Conservation (phyloP, 1,140 invertebrate species). For the Pinna nobilis region DNA sequence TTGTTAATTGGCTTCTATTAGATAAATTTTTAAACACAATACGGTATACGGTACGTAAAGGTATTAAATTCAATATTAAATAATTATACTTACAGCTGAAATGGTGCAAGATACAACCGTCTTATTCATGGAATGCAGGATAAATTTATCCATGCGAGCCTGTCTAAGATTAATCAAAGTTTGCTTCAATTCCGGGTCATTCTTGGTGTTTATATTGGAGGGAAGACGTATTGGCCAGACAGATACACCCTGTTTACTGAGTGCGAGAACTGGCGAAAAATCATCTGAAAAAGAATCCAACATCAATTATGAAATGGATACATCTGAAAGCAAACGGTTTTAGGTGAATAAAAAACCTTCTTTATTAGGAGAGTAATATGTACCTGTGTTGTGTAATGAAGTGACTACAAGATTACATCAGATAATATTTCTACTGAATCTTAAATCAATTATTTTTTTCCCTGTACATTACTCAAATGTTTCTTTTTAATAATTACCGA, state of each 20-base stretch:
- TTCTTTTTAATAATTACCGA: too few species aligned
- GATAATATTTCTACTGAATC: too few species aligned
- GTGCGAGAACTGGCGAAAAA: constrained; percentile 62
- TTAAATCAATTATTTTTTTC: too few species aligned
- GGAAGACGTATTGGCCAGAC: constrained; percentile 65
- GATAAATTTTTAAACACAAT: not conserved
- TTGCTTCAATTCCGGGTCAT: constrained; percentile 51
- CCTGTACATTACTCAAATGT: too few species aligned
- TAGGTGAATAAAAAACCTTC: too few species aligned
- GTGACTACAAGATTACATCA: too few species aligned
- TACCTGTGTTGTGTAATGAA: too few species aligned
- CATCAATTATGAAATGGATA: too few species aligned
- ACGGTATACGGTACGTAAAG: not conserved
- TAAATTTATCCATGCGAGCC: constrained; percentile 59
- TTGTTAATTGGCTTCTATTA: too few species aligned
- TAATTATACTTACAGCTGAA: constrained; percentile 51
- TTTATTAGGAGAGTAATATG: too few species aligned
- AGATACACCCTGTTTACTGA: constrained; percentile 51
- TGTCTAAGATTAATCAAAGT: constrained; percentile 58
- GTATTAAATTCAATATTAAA: too few species aligned
- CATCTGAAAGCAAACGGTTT: too few species aligned
- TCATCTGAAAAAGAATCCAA: constrained; percentile 56
- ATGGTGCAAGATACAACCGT: constrained; percentile 61
- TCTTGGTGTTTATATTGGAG: constrained; percentile 40
- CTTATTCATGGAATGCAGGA: constrained; percentile 65